phyloP scores from a whole-genome alignment of 2,797 vertebrate species.

The Melanotaenia nigrans region DNA sequence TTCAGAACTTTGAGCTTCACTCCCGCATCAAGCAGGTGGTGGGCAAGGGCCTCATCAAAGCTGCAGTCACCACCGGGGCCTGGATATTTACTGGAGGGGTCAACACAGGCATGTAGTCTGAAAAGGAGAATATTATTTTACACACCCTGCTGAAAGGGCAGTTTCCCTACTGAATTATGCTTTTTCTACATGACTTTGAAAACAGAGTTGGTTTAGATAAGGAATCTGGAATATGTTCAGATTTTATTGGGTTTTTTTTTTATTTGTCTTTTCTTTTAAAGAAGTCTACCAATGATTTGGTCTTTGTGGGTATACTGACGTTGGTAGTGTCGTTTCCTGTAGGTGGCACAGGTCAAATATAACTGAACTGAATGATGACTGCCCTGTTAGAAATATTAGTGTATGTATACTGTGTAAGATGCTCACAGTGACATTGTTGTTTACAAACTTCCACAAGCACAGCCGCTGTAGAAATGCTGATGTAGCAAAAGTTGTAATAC shows the following conservation, averaged over 20 bases:
- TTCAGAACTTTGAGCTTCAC: slow-evolving; percentile 99
- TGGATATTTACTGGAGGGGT: slow-evolving; percentile 99
- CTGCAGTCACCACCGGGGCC: slow-evolving; percentile 97
- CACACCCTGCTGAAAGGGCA: not conserved
- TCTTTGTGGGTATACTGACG: no score
- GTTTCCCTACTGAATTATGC: no score
- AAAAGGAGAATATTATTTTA: slow-evolving; percentile 1
- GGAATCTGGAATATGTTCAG: not conserved
- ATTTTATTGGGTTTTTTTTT: not conserved
- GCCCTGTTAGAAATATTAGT: slow-evolving; percentile 5
- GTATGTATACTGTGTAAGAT: slow-evolving; percentile 7
- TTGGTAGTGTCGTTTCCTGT: not conserved
- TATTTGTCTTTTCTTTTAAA: no score
- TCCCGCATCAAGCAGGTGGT: slow-evolving; percentile 97
- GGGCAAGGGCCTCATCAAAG: slow-evolving; percentile 98
- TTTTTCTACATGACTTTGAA: not conserved
- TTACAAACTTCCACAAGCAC: slow-evolving; percentile 29
- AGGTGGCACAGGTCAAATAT: not conserved
- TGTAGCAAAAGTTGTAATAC: slow-evolving; percentile 64
- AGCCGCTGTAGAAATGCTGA: slow-evolving; percentile 54
- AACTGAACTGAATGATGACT: not conserved
- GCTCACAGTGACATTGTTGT: slow-evolving; percentile 4
- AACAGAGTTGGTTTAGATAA: not conserved
- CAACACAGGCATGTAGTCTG: slow-evolving; percentile 88
- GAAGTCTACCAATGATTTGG: no score